Conservation (phyloP, 2,113 vertebrate genomes). For the Eudorcas thomsonii region DNA sequence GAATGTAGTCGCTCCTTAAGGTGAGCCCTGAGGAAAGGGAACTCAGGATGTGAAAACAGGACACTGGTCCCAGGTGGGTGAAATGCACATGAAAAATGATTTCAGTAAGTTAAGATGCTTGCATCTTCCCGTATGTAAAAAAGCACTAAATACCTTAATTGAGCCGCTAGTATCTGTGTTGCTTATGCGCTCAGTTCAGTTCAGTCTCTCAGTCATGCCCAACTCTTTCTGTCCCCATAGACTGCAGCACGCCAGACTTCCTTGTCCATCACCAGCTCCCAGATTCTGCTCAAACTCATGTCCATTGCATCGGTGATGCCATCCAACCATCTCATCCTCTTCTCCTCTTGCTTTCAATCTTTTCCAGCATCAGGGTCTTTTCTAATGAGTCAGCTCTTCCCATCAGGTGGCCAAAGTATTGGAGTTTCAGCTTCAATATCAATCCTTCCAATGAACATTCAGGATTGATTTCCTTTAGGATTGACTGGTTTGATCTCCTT, state of each 20-base stretch:
- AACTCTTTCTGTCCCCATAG: background rate
- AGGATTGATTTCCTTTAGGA: background rate
- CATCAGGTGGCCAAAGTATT: background rate
- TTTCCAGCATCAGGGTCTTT: background rate
- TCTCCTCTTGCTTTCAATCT: background rate
- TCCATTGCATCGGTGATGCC: background rate
- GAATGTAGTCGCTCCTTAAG: background rate
- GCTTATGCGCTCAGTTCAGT: background rate
- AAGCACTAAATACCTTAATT: background rate
- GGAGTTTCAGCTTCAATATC: background rate
- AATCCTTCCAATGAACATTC: background rate
- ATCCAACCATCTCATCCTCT: background rate
- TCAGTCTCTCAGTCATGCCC: background rate
- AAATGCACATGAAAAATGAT: background rate
- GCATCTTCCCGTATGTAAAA: background rate
- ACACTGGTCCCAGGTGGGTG: background rate
- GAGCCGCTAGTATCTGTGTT: background rate
- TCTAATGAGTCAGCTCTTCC: background rate
- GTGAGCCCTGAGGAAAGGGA: background rate
- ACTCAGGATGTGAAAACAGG: background rate
- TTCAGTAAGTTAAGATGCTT: background rate
- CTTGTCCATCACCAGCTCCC: background rate
- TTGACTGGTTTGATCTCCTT: background rate
- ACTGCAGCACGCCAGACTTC: background rate
- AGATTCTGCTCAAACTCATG: background rate